Evolutionary conservation across 1,140 invertebrate genomes (phyloP).

Genomic region (Plodia interpunctella): DNA sequence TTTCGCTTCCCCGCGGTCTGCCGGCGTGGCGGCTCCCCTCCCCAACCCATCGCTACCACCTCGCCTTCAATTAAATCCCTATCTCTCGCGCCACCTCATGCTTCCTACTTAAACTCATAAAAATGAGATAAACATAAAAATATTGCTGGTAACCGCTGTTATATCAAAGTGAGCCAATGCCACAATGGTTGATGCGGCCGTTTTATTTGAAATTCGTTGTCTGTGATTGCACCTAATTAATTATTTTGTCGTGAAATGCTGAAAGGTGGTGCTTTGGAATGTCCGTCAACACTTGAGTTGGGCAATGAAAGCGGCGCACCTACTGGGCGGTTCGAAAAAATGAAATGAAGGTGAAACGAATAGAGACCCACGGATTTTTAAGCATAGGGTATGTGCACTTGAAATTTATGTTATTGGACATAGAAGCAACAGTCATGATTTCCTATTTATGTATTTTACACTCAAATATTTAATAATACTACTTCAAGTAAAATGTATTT

Average conservation of each 20-base stretch:
- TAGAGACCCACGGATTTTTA: conserved; percentile 15
- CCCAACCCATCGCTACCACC: conserved; percentile 31
- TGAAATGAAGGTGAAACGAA: conserved; percentile 40
- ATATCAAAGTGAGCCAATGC: conserved; percentile 49
- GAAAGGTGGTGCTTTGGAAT: conserved; percentile 8
- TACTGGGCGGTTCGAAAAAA: conserved; percentile 33
- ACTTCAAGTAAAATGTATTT: no score
- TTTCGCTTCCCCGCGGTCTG: conserved; percentile 42
- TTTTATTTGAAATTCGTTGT: conserved; percentile 15
- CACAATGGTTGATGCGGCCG: conserved; percentile 33
- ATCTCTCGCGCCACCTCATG: conserved; percentile 66
- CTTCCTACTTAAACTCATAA: conserved; percentile 73
- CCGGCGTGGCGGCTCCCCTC: conserved; percentile 32
- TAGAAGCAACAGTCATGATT: no score
- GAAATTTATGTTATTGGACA: no score
- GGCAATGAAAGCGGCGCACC: conserved; percentile 26
- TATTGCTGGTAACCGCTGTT: conserved; percentile 57
- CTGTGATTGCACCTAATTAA: conserved; percentile 16
- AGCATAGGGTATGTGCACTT: not conserved
- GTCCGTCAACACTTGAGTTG: conserved; percentile 10
- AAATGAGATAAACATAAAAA: conserved; percentile 74
- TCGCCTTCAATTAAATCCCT: conserved; percentile 73
- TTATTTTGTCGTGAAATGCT: conserved; percentile 6
- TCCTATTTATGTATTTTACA: no score
- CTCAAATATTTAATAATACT: no score